Conservation (phyloP, 1,140 invertebrate genomes). For the Andricus grossulariae region DNA sequence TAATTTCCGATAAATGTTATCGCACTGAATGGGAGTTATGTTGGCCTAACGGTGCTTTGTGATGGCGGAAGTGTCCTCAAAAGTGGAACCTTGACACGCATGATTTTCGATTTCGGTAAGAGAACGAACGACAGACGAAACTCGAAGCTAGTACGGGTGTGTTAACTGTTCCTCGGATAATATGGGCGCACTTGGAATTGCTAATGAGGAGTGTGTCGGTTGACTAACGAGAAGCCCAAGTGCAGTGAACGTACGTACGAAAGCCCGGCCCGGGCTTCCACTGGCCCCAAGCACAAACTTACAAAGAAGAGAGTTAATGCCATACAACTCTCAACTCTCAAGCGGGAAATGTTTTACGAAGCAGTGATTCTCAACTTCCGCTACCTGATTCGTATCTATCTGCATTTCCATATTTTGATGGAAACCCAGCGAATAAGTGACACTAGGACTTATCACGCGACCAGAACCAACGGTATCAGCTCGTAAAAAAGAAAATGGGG, state of each 20-base stretch:
- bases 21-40: background rate
- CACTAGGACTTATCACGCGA: background rate
- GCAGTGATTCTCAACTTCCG: slow-evolving; percentile 22
- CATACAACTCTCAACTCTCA: slow-evolving; percentile 17
- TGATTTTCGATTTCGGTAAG: slow-evolving; percentile 21
- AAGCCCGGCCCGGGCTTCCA: slow-evolving; percentile 1
- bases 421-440: background rate
- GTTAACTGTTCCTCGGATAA: slow-evolving; percentile 26
- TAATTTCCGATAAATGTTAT: slow-evolving; percentile 21
- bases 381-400: background rate
- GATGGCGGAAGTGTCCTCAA: slow-evolving; percentile 10
- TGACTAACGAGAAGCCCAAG: slow-evolving; percentile 29
- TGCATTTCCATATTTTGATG: background rate
- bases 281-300: slow-evolving; percentile 26
- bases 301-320: slow-evolving; percentile 30
- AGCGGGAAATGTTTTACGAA: slow-evolving; percentile 26
- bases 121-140: slow-evolving; percentile 16
- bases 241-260: slow-evolving; percentile 16
- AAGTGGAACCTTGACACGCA: slow-evolving; percentile 20
- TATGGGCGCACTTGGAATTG: slow-evolving; percentile 30
- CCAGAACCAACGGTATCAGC: background rate
- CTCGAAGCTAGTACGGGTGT: background rate
- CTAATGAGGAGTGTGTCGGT: slow-evolving; percentile 29
- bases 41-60: slow-evolving; percentile 14
- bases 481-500: slow-evolving; percentile 1